A percentile compares a stretch with the other conserved stretches of the same genome.
Evolutionary conservation across 2,888 invertebrate genomes (phyloP).

Genomic region (Plusia festucae): DNA sequence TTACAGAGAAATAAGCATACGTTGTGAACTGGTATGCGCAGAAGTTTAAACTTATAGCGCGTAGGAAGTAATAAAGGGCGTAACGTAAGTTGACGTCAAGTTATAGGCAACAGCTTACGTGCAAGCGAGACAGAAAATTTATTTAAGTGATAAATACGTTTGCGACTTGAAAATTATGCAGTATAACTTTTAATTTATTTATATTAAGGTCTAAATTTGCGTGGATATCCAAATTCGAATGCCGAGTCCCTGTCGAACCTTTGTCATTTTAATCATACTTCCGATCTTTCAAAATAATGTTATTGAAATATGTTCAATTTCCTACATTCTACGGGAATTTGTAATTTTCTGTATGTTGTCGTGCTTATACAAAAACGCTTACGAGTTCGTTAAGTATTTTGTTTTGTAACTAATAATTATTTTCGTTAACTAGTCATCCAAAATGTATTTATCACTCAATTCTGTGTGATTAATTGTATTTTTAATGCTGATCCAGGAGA

Average conservation of each 20-base stretch:
- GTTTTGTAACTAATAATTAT: conserved; percentile 21
- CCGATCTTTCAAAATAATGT: conserved; percentile 88
- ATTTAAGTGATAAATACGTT: conserved; percentile 76
- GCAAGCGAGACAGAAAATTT: conserved; percentile 73
- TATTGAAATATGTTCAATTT: conserved; percentile 89
- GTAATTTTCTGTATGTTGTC: conserved; percentile 75
- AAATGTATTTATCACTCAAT: conserved; percentile 8
- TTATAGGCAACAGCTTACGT: conserved; percentile 68
- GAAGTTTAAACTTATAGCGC: conserved; percentile 68
- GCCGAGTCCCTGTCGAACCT: conserved; percentile 85
- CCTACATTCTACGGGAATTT: conserved; percentile 78
- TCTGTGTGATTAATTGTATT: no score
- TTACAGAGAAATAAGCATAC: conserved; percentile 63
- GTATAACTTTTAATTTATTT: conserved; percentile 63
- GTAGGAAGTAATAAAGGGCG: conserved; percentile 67
- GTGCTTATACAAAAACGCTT: conserved; percentile 40
- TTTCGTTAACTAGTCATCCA: background rate
- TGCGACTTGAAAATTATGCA: conserved; percentile 65
- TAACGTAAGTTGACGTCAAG: conserved; percentile 65
- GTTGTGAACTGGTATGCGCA: conserved; percentile 56
- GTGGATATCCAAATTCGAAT: conserved; percentile 66
- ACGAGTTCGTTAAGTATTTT: conserved; percentile 9
- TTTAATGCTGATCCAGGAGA: no score
- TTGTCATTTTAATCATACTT: conserved; percentile 88
- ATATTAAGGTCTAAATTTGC: conserved; percentile 75